Conservation (phyloP, 2,113 vertebrate species). For the Grammomys dolichurus region DNA sequence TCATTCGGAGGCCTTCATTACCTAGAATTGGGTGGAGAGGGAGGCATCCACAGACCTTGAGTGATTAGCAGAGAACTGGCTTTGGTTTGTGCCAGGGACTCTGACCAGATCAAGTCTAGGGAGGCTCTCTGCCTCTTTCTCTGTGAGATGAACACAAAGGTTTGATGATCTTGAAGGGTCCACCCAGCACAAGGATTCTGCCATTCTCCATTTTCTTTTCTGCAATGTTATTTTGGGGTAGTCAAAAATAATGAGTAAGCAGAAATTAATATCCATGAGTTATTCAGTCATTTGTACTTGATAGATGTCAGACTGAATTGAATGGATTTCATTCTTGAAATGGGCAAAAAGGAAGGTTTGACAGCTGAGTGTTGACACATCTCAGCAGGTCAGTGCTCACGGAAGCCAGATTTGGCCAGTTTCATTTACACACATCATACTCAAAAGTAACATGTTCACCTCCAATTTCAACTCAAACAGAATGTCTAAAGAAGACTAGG, state of each 20-base stretch:
- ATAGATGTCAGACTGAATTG: conserved; percentile 42
- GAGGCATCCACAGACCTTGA: not conserved
- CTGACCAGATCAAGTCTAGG: not conserved
- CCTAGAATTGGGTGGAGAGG: not conserved
- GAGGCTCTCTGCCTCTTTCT: not conserved
- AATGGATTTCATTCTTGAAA: conserved; percentile 58
- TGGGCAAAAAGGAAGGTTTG: conserved; percentile 31
- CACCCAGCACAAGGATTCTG: not conserved
- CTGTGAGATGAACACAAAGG: conserved; percentile 12
- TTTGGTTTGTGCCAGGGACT: not conserved
- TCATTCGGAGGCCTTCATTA: not conserved
- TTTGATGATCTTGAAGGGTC: not conserved
- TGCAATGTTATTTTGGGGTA: conserved; percentile 14
- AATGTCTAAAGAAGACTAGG: conserved; percentile 35
- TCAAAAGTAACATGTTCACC: not conserved
- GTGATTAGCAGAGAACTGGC: not conserved
- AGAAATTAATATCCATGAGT: conserved; percentile 58
- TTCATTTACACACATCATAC: conserved; percentile 5
- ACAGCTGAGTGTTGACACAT: conserved; percentile 49
- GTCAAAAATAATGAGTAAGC: conserved; percentile 32
- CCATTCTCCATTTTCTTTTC: conserved; percentile 48
- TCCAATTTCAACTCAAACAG: conserved; percentile 53
- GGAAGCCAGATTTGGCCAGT: conserved; percentile 64
- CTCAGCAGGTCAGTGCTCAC: conserved; percentile 48
- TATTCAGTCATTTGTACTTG: conserved; percentile 52